Percentiles rank a stretch among this genome's conserved stretches.
Evolutionary conservation across 2,797 vertebrate species (phyloP).

Genomic region (Phrynocephalus guinanensis): DNA sequence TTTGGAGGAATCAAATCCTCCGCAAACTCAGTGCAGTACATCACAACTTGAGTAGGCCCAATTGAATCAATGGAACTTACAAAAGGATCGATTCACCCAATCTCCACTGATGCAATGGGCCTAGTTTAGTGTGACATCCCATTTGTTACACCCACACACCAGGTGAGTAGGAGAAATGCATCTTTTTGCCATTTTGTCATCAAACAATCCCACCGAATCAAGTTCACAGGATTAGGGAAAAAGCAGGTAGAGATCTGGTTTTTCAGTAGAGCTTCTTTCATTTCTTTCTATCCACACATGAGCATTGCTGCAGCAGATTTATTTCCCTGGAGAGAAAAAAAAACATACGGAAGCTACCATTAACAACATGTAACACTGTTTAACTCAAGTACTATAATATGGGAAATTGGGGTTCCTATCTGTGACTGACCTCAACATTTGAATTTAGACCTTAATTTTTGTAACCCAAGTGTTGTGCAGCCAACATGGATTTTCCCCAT

Average conservation of each 20-base stretch:
- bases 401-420: no score
- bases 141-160: no score
- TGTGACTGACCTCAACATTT: background rate
- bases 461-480: background rate
- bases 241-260: background rate
- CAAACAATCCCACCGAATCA: background rate
- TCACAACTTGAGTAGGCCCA: no score
- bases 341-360: background rate
- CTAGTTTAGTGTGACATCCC: no score
- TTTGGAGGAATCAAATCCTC: no score
- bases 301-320: background rate
- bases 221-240: no score
- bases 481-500: background rate
- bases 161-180: background rate
- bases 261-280: no score
- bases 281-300: background rate
- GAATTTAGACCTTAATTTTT: background rate
- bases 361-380: background rate
- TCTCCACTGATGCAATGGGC: no score
- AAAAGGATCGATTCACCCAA: no score
- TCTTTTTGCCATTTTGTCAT: background rate
- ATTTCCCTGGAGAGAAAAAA: conserved; percentile 4
- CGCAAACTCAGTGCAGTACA: no score
- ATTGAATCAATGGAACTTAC: no score
- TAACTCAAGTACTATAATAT: background rate